Conservation (phyloP, 2,797 vertebrate genomes). For the Otolemur crassicaudatus region DNA sequence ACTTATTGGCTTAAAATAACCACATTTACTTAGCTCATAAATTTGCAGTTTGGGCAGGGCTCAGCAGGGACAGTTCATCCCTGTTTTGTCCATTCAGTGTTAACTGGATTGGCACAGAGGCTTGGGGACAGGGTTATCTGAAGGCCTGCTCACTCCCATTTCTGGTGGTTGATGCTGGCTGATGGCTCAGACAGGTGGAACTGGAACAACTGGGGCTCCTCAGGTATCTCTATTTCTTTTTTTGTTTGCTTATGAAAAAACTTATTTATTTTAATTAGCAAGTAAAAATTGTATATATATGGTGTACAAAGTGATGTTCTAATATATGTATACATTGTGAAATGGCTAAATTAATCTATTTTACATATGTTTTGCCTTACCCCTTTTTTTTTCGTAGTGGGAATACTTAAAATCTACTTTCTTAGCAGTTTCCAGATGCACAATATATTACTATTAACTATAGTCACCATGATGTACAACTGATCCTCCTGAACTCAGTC, state of each 20-base stretch:
- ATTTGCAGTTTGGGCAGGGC: neutral
- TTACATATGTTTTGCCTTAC: neutral
- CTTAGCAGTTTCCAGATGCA: neutral
- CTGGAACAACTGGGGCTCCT: neutral
- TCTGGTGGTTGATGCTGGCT: constrained; percentile 7
- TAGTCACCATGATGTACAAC: neutral
- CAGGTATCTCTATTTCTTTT: neutral
- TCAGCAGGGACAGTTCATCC: neutral
- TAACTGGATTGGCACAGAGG: neutral
- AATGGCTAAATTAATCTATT: neutral
- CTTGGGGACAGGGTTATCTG: neutral
- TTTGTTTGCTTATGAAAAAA: neutral
- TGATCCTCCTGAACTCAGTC: neutral
- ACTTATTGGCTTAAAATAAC: constrained; percentile 1
- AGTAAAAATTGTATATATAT: constrained; percentile 12
- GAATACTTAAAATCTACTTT: neutral
- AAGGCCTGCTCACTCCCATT: neutral
- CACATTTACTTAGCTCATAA: neutral
- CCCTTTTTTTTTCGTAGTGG: neutral
- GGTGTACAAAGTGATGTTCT: neutral
- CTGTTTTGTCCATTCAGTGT: neutral
- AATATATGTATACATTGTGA: neutral
- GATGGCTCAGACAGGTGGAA: neutral
- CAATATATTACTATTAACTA: neutral
- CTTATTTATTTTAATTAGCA: neutral